phyloP scores from a whole-genome alignment of 1,140 invertebrate species.

The Nymphalis io region DNA sequence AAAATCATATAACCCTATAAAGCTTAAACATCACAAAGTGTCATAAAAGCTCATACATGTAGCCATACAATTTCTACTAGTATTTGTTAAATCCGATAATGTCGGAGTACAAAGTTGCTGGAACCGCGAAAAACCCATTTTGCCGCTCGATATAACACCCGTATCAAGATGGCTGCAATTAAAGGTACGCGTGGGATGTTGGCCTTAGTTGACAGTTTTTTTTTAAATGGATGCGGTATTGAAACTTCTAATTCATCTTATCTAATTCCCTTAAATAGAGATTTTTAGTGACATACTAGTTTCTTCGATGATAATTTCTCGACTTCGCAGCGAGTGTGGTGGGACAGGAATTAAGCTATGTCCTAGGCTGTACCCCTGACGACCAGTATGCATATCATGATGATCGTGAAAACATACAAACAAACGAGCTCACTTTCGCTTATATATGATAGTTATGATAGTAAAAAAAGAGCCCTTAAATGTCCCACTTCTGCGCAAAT shows the following conservation, averaged over 20 bases:
- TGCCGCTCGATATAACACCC: constrained; percentile 76
- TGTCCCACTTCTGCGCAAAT: too few relatives aligned
- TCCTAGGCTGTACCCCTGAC: too few relatives aligned
- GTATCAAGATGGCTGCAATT: constrained; percentile 79
- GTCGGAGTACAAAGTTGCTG: constrained; percentile 71
- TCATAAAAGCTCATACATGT: neutral
- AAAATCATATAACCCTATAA: neutral
- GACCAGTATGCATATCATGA: too few relatives aligned
- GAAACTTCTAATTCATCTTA: neutral
- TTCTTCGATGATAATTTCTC: too few relatives aligned
- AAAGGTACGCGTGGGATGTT: constrained; percentile 59
- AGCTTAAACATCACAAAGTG: neutral
- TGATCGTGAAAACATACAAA: too few relatives aligned
- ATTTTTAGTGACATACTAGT: too few relatives aligned
- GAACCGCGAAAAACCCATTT: constrained; percentile 77
- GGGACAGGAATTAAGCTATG: too few relatives aligned
- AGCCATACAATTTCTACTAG: constrained; percentile 22
- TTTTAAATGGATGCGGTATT: constrained; percentile 51
- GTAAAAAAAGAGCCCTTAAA: too few relatives aligned
- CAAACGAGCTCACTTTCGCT: too few relatives aligned
- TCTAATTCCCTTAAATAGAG: neutral
- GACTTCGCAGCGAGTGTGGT: too few relatives aligned
- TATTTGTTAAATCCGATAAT: constrained; percentile 71
- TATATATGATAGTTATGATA: too few relatives aligned
- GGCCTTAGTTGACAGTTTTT: constrained; percentile 24